phyloP scores from a whole-genome alignment of 2,888 invertebrate genomes.

The Lithosia quadra region DNA sequence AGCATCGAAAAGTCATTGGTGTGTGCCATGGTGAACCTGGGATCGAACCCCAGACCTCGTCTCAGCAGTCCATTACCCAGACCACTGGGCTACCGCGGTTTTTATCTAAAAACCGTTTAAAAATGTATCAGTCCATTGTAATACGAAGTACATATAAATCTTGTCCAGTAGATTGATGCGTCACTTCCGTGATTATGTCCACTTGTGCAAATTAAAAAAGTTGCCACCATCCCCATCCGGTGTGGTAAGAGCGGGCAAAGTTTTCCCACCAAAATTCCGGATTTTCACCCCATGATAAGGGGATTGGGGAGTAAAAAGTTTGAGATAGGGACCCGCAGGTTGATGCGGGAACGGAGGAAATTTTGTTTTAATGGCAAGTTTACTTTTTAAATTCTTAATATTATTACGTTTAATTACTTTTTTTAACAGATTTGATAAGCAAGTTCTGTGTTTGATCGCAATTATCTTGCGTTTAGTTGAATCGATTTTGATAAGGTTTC shows the following conservation, averaged over 20 bases:
- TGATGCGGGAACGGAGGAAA: conserved; percentile 15
- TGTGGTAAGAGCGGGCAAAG: conserved; percentile 28
- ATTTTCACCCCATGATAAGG: conserved; percentile 31
- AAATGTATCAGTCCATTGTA: neutral
- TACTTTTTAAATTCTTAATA: neutral
- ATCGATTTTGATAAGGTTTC: too few relatives aligned
- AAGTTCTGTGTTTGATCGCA: too few relatives aligned
- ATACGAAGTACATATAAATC: conserved; percentile 17
- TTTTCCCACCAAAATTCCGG: conserved; percentile 32
- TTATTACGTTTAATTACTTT: neutral
- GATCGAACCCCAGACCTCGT: too few relatives aligned
- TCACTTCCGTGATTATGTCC: conserved; percentile 51
- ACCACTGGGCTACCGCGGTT: too few relatives aligned
- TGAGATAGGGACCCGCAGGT: conserved; percentile 13
- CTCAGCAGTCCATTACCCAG: too few relatives aligned
- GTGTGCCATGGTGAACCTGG: too few relatives aligned
- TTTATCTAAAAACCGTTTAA: too few relatives aligned
- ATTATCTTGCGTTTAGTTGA: too few relatives aligned
- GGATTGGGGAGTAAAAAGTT: conserved; percentile 36
- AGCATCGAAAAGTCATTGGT: too few relatives aligned
- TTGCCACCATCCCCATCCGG: conserved; percentile 39
- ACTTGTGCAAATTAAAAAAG: conserved; percentile 59
- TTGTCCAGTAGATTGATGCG: conserved; percentile 47
- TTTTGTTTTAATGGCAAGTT: neutral
- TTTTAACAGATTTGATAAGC: too few relatives aligned